Evolutionary conservation across 2,113 vertebrate species (phyloP), one percentile per base, ranked within the genome.

Genomic region (Urocynchramus pylzowi): DNA sequence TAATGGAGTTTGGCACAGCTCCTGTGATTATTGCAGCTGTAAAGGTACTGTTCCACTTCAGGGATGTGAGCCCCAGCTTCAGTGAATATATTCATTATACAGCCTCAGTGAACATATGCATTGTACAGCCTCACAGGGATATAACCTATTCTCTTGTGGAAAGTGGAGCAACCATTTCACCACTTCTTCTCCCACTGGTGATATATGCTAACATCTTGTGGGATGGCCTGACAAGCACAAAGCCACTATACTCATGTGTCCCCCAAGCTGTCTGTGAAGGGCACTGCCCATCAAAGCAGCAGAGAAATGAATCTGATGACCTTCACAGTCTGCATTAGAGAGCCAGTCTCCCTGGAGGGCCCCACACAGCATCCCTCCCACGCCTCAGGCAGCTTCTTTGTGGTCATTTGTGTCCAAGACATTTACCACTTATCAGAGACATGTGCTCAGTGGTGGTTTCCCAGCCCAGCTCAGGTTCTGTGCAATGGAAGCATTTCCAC

Each of bases 91-190:
- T 18, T 11, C 11, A 9, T 35, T 59, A 30, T 4, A 52, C 74
- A 70, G 13, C 37, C 26, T 41, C 57, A 60, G 33, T 21, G 31
- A 53, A 49, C 44, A 56, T 10, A 22, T 23, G 10, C 11, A 8
- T 41, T 64, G 22, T 3, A 68, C 7, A 18, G 59, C 8, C 9
- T 78, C 26, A 17, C 28, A 50, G 26, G 14, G 14, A 50, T 27
- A 44, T 33, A 11, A 11, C 8, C 0, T 0, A 4, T 50, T 79
- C 56, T 75, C 23, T 7, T 17, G 21, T 22, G 16, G 12, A 39
- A 47, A 45, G 26, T 2, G 35, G 4, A 89, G 20, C 33, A 65
- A 39, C 10, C 8, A 22, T 42, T 60, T 61, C 6, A 4, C 4
- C 4, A 0, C 41, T 60, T 52, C 15, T 61, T 73, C 27, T 91